These are phyloP conservation scores for Leucopsar rothschildi DNA, from an alignment of 2,113 vertebrate genomes.

Conservation along the genomic window DNA sequence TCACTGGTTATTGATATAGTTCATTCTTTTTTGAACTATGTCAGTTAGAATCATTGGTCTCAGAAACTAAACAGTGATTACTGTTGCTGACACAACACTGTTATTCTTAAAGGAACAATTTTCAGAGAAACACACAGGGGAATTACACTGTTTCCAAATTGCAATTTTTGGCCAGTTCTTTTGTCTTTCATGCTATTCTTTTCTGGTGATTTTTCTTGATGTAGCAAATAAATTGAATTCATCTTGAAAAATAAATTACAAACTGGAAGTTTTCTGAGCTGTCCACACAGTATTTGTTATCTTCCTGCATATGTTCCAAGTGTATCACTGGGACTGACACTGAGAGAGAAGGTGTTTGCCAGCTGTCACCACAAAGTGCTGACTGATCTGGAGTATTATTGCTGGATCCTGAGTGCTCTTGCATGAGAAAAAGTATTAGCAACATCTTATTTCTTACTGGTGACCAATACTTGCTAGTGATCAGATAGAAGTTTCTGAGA, in stretches of 20 bases:
- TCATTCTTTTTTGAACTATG: neutral
- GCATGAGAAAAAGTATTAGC: neutral
- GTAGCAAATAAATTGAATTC: slow-evolving; percentile 31
- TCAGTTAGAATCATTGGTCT: neutral
- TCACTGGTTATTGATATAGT: neutral
- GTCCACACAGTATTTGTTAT: neutral
- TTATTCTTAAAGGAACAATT: neutral
- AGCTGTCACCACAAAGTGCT: neutral
- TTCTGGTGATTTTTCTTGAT: slow-evolving; percentile 9
- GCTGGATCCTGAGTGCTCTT: neutral
- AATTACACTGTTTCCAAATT: neutral
- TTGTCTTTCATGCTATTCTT: slow-evolving; percentile 19
- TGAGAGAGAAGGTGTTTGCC: neutral
- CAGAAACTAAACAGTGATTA: neutral
- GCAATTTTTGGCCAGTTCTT: slow-evolving; percentile 16
- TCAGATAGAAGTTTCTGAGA: neutral
- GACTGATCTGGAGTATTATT: neutral
- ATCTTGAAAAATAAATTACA: slow-evolving; percentile 35
- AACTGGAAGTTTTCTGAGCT: neutral
- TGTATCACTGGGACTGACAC: neutral
- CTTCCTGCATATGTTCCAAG: neutral
- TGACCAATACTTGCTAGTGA: neutral
- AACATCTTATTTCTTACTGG: neutral
- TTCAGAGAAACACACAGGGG: neutral
- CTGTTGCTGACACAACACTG: neutral